Evolutionary conservation across 92 coral and sea anemone genomes (phyloP).

Genomic region (Siderastrea radians): DNA sequence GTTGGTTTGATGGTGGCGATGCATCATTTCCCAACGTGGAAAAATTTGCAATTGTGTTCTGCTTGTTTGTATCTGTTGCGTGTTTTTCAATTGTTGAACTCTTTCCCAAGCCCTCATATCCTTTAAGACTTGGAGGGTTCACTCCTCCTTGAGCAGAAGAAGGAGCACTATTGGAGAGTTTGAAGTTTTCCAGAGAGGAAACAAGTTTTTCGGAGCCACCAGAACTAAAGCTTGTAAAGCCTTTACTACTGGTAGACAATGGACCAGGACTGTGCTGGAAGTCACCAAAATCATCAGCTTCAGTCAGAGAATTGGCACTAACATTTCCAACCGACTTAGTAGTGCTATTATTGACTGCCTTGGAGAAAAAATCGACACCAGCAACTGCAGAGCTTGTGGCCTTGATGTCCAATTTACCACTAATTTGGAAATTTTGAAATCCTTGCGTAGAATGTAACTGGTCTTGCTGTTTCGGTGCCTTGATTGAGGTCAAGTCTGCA

Average conservation of each 20-base stretch:
- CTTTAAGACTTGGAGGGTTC: not conserved
- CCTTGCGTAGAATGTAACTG: not conserved
- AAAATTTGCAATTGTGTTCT: conserved; percentile 27
- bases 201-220: conserved; percentile 32
- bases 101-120: not conserved
- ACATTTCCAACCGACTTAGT: not conserved
- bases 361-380: conserved; percentile 8
- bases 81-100: not conserved
- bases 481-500: not conserved
- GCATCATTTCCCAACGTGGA: not conserved
- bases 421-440: not conserved
- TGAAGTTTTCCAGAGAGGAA: conserved; percentile 58
- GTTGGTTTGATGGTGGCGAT: not conserved
- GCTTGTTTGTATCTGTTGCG: not conserved
- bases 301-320: not conserved
- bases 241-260: not conserved
- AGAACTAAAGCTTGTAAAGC: not conserved
- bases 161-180: conserved; percentile 31
- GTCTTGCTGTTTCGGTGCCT: not conserved
- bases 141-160: not conserved
- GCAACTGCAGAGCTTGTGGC: conserved; percentile 5
- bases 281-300: conserved; percentile 20
- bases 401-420: not conserved
- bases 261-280: conserved; percentile 44
- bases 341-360: not conserved